Base-by-base conservation (phyloP, 2,797 vertebrate genomes). In the Toxotes lorentzi region DNA sequence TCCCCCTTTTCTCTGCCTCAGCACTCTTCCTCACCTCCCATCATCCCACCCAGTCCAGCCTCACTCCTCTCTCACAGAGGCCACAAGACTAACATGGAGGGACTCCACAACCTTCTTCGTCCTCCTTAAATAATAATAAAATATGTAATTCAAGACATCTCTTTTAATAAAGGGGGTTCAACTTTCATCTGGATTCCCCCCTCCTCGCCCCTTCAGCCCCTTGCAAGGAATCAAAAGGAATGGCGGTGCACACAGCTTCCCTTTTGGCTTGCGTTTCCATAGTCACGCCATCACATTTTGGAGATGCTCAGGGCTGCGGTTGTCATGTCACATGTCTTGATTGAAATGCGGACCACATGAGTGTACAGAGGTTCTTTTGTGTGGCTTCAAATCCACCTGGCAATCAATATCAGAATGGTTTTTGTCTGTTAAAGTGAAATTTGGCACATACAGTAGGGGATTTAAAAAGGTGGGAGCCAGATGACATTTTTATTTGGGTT, bases 1-100 rank as follows among this genome's bases (percentile, higher is more conserved):
- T 30, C 57, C 21, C 62, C n/a, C 41, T 64, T 35, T 45, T 70
- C 70, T 71, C 79, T 70, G 65, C 71, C 67, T 70, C 81, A 47
- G 63, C 21, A 5, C 62, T 69, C 72, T 40, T 45, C 54, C 45
- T 70, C 41, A 3, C 70, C 58, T 40, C 50, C 58, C 64, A 58
- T 66, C 70, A 78, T 45, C 70, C 78, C 71, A 71, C 71, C 69
- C 65, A 53, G 47, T 75, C 82, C 86, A 60, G 71, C 86, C 71
- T 68, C 64, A 2, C 35, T 34, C 59, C 23, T 32, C 72, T 59
- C 78, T 84, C 79, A 72, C 84, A 84, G 78, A 91, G 85, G 86
- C 90, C 87, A 86, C 82, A 82, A 89, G 86, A 89, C 83, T 80
- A 86, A 91, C 88, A 87, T 14, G 86, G 88, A 92, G 82, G 91